Evolutionary conservation across 2,888 invertebrate species (phyloP).

Genomic region (Ptychoptera albimana): DNA sequence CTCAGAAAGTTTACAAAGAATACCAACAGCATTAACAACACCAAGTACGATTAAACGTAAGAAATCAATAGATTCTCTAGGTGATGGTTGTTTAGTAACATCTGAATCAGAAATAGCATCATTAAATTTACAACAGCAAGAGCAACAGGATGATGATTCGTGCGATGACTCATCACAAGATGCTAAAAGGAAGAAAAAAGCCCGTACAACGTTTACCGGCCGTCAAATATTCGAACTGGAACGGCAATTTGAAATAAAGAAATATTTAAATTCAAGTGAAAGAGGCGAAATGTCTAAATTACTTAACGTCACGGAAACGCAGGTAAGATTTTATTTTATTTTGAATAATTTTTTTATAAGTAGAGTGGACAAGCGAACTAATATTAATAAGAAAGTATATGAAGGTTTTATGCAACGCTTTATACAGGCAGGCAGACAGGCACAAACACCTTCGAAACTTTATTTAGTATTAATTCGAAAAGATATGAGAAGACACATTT

Average conservation of each 20-base stretch:
- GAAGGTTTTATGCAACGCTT: too few relatives aligned
- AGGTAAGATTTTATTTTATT: conserved; percentile 42
- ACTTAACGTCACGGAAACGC: conserved; percentile 89
- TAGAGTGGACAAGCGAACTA: too few relatives aligned
- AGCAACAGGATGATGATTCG: conserved; percentile 32
- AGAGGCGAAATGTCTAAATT: conserved; percentile 87
- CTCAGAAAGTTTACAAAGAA: too few relatives aligned
- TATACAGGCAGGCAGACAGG: too few relatives aligned
- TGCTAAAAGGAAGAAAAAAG: conserved; percentile 60
- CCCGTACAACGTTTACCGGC: conserved; percentile 88
- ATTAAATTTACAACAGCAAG: too few relatives aligned
- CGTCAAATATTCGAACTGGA: conserved; percentile 93
- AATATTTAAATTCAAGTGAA: conserved; percentile 89
- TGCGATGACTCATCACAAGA: conserved; percentile 35
- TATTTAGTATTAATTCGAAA: too few relatives aligned
- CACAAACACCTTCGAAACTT: too few relatives aligned
- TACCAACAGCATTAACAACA: too few relatives aligned
- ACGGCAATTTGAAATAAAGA: conserved; percentile 90
- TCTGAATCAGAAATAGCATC: too few relatives aligned
- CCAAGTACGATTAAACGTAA: conserved; percentile 5
- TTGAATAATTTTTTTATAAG: too few relatives aligned
- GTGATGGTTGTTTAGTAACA: neutral
- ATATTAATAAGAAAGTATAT: too few relatives aligned
- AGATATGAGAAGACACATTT: too few relatives aligned
- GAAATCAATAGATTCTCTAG: conserved; percentile 6